Conservation (phyloP, 2,113 vertebrate genomes). For the Erinaceus europaeus region DNA sequence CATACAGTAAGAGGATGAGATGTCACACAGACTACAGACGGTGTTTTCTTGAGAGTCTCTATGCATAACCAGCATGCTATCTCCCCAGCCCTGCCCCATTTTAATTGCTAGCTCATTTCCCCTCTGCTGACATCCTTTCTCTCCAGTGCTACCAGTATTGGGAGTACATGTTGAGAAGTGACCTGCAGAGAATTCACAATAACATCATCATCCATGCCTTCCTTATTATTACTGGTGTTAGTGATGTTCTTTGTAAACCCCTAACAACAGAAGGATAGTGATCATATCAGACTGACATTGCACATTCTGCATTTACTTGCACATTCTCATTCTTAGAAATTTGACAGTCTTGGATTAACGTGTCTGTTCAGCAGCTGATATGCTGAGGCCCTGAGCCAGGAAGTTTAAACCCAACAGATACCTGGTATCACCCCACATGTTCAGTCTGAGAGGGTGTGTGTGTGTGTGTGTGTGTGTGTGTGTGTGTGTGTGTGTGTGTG, state of each 20-base stretch:
- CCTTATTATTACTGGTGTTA: not conserved
- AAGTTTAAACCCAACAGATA: not conserved
- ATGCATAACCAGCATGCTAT: not conserved
- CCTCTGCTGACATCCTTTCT: not conserved
- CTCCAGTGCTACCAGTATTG: not conserved
- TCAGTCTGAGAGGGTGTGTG: no score
- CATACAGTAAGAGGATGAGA: not conserved
- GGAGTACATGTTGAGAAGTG: no score
- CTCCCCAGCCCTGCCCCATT: not conserved
- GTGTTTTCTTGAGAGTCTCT: not conserved
- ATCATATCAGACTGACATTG: not conserved
- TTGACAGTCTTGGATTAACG: not conserved
- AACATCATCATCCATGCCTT: not conserved
- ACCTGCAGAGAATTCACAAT: not conserved
- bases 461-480: accelerated
- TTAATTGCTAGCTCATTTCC: not conserved
- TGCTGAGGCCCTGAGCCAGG: not conserved
- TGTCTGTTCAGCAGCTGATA: not conserved
- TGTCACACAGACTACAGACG: not conserved
- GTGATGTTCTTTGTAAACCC: not conserved
- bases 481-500: no score
- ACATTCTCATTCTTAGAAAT: not conserved
- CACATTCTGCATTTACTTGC: no score
- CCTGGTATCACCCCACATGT: not conserved
- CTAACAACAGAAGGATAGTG: not conserved